A percentile compares a stretch with the other conserved stretches of the same genome.
Conservation (phyloP, 2,797 vertebrate genomes). For the Hoplostethus atlanticus region DNA sequence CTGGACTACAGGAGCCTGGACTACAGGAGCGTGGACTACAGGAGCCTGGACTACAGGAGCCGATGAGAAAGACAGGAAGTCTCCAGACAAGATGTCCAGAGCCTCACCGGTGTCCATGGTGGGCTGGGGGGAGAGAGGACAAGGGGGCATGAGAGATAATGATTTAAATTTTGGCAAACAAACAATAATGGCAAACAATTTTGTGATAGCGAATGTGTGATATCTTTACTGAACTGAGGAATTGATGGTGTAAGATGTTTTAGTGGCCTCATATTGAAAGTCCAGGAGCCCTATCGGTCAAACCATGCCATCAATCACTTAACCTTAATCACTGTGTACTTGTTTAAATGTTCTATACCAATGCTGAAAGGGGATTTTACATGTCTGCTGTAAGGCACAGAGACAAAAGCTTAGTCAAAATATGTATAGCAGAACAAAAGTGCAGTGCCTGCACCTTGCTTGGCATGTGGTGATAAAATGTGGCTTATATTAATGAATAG, state of each 20-base stretch:
- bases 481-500: background rate
- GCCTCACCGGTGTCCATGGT: constrained; percentile 66
- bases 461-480: background rate
- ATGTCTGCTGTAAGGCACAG: background rate
- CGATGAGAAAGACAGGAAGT: constrained; percentile 43
- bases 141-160: background rate
- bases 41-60: constrained; percentile 13
- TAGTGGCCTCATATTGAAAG: too few species aligned
- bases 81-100: constrained; percentile 71
- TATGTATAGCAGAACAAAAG: too few species aligned
- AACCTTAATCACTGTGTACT: background rate
- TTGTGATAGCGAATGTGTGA: background rate
- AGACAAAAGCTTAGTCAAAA: too few species aligned
- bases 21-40: too few species aligned
- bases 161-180: background rate
- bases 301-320: background rate
- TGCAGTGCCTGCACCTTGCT: too few species aligned
- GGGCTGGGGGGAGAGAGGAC: constrained; percentile 45
- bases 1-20: too few species aligned
- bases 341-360: background rate
- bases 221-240: background rate
- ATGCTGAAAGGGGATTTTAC: background rate
- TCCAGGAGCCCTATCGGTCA: too few species aligned
- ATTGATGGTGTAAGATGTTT: too few species aligned
- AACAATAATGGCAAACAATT: background rate